These are phyloP conservation scores for Lacanobia wlatinum DNA, from an alignment of 2,888 invertebrate genomes.

Conservation along the genomic window DNA sequence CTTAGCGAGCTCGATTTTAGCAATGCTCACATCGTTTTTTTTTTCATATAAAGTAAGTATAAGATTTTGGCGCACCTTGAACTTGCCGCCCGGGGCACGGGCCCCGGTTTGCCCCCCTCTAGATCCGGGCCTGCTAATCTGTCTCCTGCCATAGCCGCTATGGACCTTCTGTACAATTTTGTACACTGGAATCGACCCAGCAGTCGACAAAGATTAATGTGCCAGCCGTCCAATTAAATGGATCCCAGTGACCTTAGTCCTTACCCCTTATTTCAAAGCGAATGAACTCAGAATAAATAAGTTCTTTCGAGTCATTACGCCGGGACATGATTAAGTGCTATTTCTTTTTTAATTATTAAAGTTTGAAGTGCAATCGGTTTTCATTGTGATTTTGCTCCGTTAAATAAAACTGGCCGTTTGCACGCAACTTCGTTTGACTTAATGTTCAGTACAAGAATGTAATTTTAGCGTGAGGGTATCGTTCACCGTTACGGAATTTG, in stretches of 20 bases:
- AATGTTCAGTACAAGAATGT: not conserved
- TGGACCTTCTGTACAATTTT: constrained; percentile 2
- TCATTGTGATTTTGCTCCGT: not conserved
- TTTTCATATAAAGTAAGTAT: too few relatives aligned
- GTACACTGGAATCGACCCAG: not conserved
- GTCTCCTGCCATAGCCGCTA: too few relatives aligned
- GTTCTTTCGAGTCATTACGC: constrained; percentile 34
- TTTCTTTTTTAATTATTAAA: constrained; percentile 55
- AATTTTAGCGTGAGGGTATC: not conserved
- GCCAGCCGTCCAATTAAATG: constrained; percentile 51
- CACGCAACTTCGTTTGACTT: not conserved
- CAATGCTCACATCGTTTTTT: too few relatives aligned
- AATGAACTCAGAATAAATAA: constrained; percentile 54
- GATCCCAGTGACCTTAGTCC: constrained; percentile 37
- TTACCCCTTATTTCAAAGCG: constrained; percentile 18
- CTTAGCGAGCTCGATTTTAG: too few relatives aligned
- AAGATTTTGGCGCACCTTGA: too few relatives aligned
- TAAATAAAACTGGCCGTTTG: not conserved
- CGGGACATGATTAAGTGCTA: constrained; percentile 40
- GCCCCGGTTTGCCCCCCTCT: too few relatives aligned
- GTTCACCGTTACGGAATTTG: too few relatives aligned
- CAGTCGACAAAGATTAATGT: constrained; percentile 50
- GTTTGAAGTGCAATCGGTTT: constrained; percentile 31
- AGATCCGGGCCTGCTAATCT: too few relatives aligned
- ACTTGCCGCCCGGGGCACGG: too few relatives aligned